phyloP scores from a whole-genome alignment of 2,113 vertebrate genomes.

The Dryoscopus gambensis region DNA sequence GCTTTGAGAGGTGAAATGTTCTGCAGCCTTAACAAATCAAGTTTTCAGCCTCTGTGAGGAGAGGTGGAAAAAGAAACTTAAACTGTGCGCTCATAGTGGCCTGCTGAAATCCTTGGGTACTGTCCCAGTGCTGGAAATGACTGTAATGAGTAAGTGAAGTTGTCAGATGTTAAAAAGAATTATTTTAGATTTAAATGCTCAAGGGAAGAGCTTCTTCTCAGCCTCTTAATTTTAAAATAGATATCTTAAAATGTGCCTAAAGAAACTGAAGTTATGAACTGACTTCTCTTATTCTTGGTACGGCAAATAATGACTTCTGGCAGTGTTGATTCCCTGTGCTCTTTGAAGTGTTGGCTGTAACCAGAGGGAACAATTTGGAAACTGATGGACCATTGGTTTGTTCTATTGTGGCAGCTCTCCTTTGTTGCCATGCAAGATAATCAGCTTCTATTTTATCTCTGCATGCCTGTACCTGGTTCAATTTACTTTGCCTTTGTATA shows the following conservation, averaged over 20 bases:
- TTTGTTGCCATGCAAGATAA: slow-evolving; percentile 1
- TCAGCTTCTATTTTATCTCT: slow-evolving; percentile 37
- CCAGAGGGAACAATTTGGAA: neutral
- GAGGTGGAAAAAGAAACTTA: neutral
- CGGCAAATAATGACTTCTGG: neutral
- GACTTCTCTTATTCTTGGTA: neutral
- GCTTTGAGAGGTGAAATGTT: neutral
- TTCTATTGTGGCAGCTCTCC: neutral
- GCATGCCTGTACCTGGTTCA: neutral
- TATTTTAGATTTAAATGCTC: neutral
- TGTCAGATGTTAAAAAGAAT: neutral
- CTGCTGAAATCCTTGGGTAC: neutral
- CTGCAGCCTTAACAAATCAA: neutral
- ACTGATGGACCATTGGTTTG: neutral
- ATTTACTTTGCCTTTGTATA: slow-evolving; percentile 43
- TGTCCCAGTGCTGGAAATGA: neutral
- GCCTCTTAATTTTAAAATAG: neutral
- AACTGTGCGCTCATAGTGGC: neutral
- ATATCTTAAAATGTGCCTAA: neutral
- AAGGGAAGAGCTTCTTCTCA: neutral
- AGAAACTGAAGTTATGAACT: neutral
- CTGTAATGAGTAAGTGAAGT: neutral
- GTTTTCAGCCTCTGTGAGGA: neutral
- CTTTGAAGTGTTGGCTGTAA: slow-evolving; percentile 4
- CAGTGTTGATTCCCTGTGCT: rapidly evolving